These are phyloP conservation scores for Cantharis flavilabris DNA, from an alignment of 2,888 invertebrate genomes.

Conservation along the genomic window DNA sequence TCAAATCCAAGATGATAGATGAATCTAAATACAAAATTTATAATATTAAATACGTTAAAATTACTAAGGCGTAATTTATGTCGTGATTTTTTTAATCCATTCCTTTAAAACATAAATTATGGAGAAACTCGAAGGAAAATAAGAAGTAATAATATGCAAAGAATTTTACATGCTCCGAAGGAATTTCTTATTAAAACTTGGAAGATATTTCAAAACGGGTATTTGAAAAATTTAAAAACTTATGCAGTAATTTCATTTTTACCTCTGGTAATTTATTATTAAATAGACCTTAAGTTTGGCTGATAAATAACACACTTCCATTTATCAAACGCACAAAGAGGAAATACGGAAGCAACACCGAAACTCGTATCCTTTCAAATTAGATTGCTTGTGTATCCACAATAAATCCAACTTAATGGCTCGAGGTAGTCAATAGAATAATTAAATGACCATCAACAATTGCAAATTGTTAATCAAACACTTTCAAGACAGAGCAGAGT, in stretches of 20 bases:
- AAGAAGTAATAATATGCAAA: constrained; percentile 17
- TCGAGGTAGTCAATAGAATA: constrained; percentile 14
- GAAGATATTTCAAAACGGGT: constrained; percentile 6
- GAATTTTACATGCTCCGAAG: constrained; percentile 9
- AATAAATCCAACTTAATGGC: constrained; percentile 18
- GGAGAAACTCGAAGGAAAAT: constrained; percentile 8
- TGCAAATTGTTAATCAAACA: constrained; percentile 19
- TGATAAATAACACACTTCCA: constrained; percentile 16
- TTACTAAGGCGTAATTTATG: constrained; percentile 29
- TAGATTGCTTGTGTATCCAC: constrained; percentile 16
- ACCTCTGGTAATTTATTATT: not conserved
- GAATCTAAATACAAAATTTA: constrained; percentile 28
- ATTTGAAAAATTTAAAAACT: constrained; percentile 4
- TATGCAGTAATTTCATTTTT: not conserved
- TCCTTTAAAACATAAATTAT: constrained; percentile 19
- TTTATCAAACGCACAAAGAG: constrained; percentile 20
- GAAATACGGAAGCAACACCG: constrained; percentile 19
- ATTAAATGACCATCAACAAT: constrained; percentile 16
- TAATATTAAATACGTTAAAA: constrained; percentile 35
- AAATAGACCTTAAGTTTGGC: not conserved
- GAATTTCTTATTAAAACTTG: constrained; percentile 20
- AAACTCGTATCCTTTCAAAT: constrained; percentile 18
- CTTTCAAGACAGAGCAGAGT: constrained; percentile 8
- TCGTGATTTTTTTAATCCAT: not conserved
- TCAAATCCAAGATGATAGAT: constrained; percentile 31